Base-by-base conservation (phyloP, 2,113 vertebrate species). In the Tragulus kanchil region DNA sequence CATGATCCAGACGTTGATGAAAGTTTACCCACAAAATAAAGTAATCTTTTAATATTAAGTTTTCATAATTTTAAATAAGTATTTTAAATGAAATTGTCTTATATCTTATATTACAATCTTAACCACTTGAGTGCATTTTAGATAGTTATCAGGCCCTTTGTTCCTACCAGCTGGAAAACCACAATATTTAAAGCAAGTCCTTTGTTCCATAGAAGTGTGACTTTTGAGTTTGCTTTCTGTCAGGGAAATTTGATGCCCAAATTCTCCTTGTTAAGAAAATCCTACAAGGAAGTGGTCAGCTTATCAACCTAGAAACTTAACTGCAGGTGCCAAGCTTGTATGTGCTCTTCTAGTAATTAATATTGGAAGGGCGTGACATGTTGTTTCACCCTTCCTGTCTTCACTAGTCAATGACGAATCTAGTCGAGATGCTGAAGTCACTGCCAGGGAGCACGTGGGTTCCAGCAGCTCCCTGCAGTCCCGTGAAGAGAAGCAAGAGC, bases 401-500 rank as follows among this genome's bases (percentile, higher is more conserved):
- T 92, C 62, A 56, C 84, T 84, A 98, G 99, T 96, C 93, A 99
- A 98, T 10, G 99, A 99, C 6, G 99, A 99, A 45, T 91, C 99
- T 8, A 97, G 95, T 50, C 99, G 99, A 0, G 99, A 99, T 85
- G 93, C 99, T 5, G 99, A 99, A n/a, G 99, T 99, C 21, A 95
- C 98, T 73, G 98, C 99, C 78, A 99, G 99, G 56, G 99, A 99
- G 54, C 99, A 99, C 65, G 62, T 99, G 3, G 98, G 99, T 15
- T 94, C 99, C 0, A 97, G 98, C 3, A 93, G 98, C 62, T 98
- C 99, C 25, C 94, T 99, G 11, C 98, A 99, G 0, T 98, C 99
- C 61, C 99, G 99, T 58, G 99, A 99, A 71, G 99, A 99, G 65
- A 99, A 99, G 98, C 99, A 99, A 98, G 99, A 99, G 87, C 99